Evolutionary conservation across 2,888 invertebrate genomes (phyloP).

Genomic region (Peribatodes rhomboidaria): DNA sequence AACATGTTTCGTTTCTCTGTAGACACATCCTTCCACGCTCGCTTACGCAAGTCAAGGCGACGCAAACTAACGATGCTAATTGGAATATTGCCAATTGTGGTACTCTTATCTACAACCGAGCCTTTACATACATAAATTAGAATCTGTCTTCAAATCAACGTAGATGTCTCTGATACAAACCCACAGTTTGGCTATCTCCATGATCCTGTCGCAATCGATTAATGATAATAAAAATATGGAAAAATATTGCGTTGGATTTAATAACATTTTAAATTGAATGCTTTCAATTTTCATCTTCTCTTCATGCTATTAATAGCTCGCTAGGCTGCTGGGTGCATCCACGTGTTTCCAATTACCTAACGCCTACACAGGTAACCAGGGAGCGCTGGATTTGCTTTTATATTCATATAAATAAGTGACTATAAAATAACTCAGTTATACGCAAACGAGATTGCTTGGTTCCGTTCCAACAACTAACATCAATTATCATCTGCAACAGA

Average conservation of each 20-base stretch:
- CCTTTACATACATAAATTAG: slow-evolving; percentile 37
- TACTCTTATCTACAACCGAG: slow-evolving; percentile 43
- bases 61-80: slow-evolving; percentile 48
- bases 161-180: background rate
- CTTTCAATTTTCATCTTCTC: slow-evolving; percentile 53
- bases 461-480: slow-evolving; percentile 9
- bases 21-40: slow-evolving; percentile 36
- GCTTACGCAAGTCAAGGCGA: slow-evolving; percentile 40
- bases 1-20: slow-evolving; percentile 36
- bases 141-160: slow-evolving; percentile 28
- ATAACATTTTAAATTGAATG: slow-evolving; percentile 33
- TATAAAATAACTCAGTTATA: slow-evolving; percentile 7
- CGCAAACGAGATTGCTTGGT: slow-evolving; percentile 1
- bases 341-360: slow-evolving; percentile 65
- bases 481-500: background rate
- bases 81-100: slow-evolving; percentile 49
- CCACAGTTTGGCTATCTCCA: background rate
- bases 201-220: background rate
- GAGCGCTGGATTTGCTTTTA: slow-evolving; percentile 37
- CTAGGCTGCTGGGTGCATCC: slow-evolving; percentile 57
- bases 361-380: slow-evolving; percentile 51
- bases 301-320: slow-evolving; percentile 58
- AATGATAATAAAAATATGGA: background rate
- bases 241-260: slow-evolving; percentile 7
- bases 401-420: slow-evolving; percentile 19